Conservation (phyloP, 30 jellyfish, hydroid and myxozoan species). For the Mastigias papua region DNA sequence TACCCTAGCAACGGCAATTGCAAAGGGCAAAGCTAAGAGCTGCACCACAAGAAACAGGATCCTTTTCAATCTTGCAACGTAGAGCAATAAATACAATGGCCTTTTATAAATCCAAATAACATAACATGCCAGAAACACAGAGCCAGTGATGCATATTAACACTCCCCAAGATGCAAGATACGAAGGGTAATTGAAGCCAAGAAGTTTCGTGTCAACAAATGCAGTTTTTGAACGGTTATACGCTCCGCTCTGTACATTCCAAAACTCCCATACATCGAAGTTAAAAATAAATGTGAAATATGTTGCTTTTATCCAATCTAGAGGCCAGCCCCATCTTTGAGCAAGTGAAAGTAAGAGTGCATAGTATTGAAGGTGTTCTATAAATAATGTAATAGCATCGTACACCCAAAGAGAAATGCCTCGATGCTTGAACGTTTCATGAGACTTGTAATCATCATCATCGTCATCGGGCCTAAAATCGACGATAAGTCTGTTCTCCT, state of each 20-base stretch:
- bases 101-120: slow-evolving; percentile 73
- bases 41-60: slow-evolving; percentile 76
- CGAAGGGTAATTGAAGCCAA: slow-evolving; percentile 83
- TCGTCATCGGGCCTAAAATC: slow-evolving; percentile 77
- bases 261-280: slow-evolving; percentile 92
- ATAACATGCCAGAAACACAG: slow-evolving; percentile 55
- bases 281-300: slow-evolving; percentile 78
- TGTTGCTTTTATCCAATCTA: slow-evolving; percentile 83
- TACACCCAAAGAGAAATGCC: slow-evolving; percentile 91
- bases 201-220: slow-evolving; percentile 73
- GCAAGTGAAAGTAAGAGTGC: slow-evolving; percentile 89
- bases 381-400: slow-evolving; percentile 79
- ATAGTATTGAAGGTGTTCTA: slow-evolving; percentile 89
- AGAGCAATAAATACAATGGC: slow-evolving; percentile 86
- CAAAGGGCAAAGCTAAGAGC: slow-evolving; percentile 87
- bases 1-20: slow-evolving; percentile 89
- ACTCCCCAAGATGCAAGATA: slow-evolving; percentile 90
- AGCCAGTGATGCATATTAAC: slow-evolving; percentile 59
- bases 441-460: slow-evolving; percentile 49
- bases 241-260: slow-evolving; percentile 90
- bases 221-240: slow-evolving; percentile 85
- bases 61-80: slow-evolving; percentile 89
- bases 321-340: slow-evolving; percentile 99
- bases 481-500: slow-evolving; percentile 63
- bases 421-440: slow-evolving; percentile 74